Conservation (phyloP, 2,888 invertebrate species). For the Protophormia terraenovae region DNA sequence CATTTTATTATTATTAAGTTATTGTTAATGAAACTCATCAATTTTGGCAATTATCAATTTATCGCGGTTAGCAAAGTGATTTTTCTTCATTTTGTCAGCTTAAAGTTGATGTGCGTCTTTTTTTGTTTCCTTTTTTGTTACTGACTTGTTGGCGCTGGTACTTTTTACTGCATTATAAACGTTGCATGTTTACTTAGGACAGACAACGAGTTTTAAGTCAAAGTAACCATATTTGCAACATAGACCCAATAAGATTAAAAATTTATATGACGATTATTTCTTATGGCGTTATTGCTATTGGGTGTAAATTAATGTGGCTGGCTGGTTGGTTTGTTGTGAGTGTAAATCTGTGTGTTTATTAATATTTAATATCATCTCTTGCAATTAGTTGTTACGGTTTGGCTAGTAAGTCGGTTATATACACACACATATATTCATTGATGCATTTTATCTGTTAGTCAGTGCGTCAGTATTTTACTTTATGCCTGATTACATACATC, state of each 20-base stretch:
- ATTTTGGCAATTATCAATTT: constrained; percentile 72
- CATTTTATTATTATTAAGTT: constrained; percentile 49
- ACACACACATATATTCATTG: background rate
- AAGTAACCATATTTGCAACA: background rate
- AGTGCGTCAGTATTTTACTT: constrained; percentile 4
- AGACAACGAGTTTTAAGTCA: background rate
- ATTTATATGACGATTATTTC: constrained; percentile 28
- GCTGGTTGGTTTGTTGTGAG: too few species aligned
- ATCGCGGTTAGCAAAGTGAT: constrained; percentile 46
- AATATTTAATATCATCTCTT: constrained; percentile 13
- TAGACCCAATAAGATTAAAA: constrained; percentile 10
- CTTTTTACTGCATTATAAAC: background rate
- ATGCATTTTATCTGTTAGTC: constrained; percentile 7
- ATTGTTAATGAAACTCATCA: constrained; percentile 77
- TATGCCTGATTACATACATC: background rate
- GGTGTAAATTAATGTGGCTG: background rate
- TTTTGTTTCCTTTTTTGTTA: background rate
- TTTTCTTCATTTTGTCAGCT: constrained; percentile 42
- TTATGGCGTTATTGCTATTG: background rate
- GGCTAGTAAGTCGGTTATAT: background rate
- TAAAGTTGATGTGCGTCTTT: background rate
- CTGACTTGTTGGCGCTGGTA: background rate
- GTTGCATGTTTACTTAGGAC: background rate
- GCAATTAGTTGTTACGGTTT: constrained; percentile 10
- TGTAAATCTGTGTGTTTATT: background rate